These are phyloP conservation scores for Prinia subflava DNA, from an alignment of 2,113 vertebrate species.

Conservation along the genomic window DNA sequence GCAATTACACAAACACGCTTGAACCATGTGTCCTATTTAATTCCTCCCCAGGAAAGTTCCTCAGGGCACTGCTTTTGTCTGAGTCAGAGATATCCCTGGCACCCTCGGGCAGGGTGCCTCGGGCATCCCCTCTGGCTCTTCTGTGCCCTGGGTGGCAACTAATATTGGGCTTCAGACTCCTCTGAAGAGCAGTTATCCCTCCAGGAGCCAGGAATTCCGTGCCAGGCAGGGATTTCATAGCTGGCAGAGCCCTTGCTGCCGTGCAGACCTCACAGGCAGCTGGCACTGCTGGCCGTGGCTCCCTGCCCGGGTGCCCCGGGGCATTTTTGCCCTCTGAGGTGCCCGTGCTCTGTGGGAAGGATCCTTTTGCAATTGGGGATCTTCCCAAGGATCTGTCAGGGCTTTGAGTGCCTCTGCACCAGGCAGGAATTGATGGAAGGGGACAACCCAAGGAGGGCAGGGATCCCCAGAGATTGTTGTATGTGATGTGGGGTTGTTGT, in stretches of 20 bases:
- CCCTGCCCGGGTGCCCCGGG: not conserved
- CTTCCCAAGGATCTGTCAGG: not conserved
- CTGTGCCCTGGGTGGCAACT: not conserved
- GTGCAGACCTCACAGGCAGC: not conserved
- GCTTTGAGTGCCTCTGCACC: not conserved
- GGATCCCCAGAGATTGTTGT: not conserved
- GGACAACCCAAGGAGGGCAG: not conserved
- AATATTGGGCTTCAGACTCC: not conserved
- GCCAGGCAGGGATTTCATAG: not conserved
- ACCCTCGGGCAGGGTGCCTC: too few relatives aligned
- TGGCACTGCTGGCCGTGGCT: not conserved
- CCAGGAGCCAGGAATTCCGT: not conserved
- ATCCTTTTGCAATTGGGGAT: not conserved
- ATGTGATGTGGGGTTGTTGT: not conserved
- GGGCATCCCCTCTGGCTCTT: not conserved
- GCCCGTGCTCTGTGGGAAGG: not conserved
- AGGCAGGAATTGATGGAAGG: not conserved
- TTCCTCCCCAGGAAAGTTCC: slow-evolving; percentile 26
- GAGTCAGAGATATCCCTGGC: not conserved
- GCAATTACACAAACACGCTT: not conserved
- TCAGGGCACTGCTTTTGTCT: slow-evolving; percentile 22
- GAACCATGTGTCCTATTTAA: slow-evolving; percentile 20
- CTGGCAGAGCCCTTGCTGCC: slow-evolving; percentile 9
- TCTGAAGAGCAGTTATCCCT: not conserved
- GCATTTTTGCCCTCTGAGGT: not conserved